phyloP scores from a whole-genome alignment of 2,888 invertebrate genomes.

The Nysson spinosus region DNA sequence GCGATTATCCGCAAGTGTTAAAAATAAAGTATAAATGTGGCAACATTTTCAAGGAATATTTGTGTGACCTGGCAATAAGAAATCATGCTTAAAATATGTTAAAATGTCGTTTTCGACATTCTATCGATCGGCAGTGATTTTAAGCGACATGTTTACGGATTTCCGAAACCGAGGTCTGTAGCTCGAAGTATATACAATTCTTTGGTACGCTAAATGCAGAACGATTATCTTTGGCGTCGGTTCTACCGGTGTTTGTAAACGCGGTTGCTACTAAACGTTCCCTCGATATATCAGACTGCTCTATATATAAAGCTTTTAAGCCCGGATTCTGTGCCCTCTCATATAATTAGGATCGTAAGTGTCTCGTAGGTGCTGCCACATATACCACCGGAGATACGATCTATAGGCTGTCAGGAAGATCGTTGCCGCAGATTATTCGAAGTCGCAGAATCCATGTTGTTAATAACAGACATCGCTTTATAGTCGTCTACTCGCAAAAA shows the following conservation, averaged over 20 bases:
- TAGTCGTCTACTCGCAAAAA: background rate
- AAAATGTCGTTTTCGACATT: too few species aligned
- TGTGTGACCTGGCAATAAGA: too few species aligned
- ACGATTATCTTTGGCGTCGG: slow-evolving; percentile 41
- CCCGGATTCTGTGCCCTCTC: slow-evolving; percentile 54
- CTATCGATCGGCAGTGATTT: background rate
- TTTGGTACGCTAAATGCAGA: slow-evolving; percentile 29
- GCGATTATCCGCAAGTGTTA: too few species aligned
- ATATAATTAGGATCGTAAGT: slow-evolving; percentile 59
- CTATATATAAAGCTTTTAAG: slow-evolving; percentile 70
- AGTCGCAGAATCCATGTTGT: slow-evolving; percentile 18
- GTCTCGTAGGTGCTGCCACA: slow-evolving; percentile 53
- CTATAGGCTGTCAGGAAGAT: slow-evolving; percentile 55
- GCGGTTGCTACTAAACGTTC: slow-evolving; percentile 43
- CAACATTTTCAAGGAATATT: too few species aligned
- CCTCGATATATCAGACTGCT: slow-evolving; percentile 60
- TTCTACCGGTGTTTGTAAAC: slow-evolving; percentile 46
- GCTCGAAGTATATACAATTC: slow-evolving; percentile 13
- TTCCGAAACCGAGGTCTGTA: background rate
- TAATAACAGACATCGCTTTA: slow-evolving; percentile 23
- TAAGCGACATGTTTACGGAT: background rate
- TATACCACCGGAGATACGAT: slow-evolving; percentile 45
- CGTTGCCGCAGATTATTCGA: slow-evolving; percentile 47
- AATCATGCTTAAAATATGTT: too few species aligned
- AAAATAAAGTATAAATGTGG: too few species aligned